Evolutionary conservation across 1,140 invertebrate species (phyloP).

Genomic region (Luehdorfia chinensis): DNA sequence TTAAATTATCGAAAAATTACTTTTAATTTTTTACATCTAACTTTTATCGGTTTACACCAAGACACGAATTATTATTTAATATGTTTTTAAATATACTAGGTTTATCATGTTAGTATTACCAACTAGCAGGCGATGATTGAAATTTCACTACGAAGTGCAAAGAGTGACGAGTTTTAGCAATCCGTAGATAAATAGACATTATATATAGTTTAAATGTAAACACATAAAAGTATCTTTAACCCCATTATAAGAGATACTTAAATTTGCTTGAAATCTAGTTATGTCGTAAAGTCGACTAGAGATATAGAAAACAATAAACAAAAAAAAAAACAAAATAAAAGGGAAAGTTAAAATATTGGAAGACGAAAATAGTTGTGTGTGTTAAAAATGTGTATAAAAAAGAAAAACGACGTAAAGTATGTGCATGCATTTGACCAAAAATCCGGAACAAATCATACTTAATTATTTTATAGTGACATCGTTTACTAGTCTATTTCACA

Average conservation of each 20-base stretch:
- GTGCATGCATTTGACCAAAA: slow-evolving; percentile 3
- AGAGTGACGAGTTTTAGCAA: slow-evolving; percentile 1
- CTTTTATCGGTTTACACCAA: slow-evolving; percentile 11
- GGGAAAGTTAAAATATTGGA: slow-evolving; percentile 6
- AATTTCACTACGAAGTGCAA: slow-evolving; percentile 15
- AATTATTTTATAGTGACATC: too few relatives aligned
- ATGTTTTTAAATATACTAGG: slow-evolving; percentile 1
- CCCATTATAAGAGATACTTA: slow-evolving; percentile 13
- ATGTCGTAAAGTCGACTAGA: neutral
- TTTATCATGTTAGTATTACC: slow-evolving; percentile 8
- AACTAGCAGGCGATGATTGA: slow-evolving; percentile 1
- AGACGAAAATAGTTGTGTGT: slow-evolving; percentile 1
- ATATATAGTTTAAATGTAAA: slow-evolving; percentile 4
- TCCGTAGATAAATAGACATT: slow-evolving; percentile 2
- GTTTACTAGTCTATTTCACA: slow-evolving; percentile 8
- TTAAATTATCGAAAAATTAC: slow-evolving; percentile 34
- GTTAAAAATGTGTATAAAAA: slow-evolving; percentile 10
- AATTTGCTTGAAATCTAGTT: slow-evolving; percentile 16
- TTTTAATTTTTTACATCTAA: slow-evolving; percentile 14
- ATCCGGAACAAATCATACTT: neutral
- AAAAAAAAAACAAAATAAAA: slow-evolving; percentile 9
- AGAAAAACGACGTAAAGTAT: neutral
- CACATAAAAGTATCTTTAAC: slow-evolving; percentile 13
- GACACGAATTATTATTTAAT: slow-evolving; percentile 12
- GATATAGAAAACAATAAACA: slow-evolving; percentile 9